These are phyloP conservation scores for Drosophila anomalata DNA, from an alignment of 2,888 invertebrate genomes.

Conservation along the genomic window DNA sequence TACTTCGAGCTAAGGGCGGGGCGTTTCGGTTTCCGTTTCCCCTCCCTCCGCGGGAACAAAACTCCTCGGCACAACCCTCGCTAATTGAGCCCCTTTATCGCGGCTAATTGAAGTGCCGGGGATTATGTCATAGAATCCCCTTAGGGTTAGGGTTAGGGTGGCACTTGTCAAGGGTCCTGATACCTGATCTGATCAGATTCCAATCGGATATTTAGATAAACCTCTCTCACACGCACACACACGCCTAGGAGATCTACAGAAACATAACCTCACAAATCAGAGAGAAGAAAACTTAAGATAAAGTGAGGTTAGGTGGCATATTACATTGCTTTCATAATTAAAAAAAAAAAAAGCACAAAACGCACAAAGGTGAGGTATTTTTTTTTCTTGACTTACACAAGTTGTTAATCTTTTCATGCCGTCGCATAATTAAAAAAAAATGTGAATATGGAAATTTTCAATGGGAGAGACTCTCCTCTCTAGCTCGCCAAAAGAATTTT, in stretches of 20 bases:
- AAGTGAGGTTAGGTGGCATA: conserved; percentile 22
- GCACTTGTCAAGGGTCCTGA: conserved; percentile 22
- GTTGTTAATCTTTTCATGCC: conserved; percentile 84
- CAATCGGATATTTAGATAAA: background rate
- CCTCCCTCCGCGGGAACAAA: background rate
- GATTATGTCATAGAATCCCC: conserved; percentile 42
- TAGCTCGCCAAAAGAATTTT: conserved; percentile 13
- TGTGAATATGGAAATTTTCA: conserved; percentile 74
- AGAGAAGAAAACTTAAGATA: background rate
- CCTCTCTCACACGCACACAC: too few relatives aligned
- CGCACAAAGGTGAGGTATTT: conserved; percentile 48
- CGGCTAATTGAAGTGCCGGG: conserved; percentile 64
- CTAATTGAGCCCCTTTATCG: conserved; percentile 71
- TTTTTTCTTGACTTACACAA: conserved; percentile 34
- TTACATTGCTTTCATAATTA: conserved; percentile 71
- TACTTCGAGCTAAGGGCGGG: background rate
- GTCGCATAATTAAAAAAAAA: conserved; percentile 84
- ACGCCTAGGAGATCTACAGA: background rate
- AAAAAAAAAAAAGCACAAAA: conserved; percentile 33
- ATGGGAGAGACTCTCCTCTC: conserved; percentile 35
- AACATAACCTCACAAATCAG: background rate
- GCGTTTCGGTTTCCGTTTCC: background rate
- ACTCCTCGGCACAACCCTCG: conserved; percentile 40
- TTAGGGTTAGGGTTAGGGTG: conserved; percentile 12
- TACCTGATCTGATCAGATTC: background rate